Conservation (phyloP, 2,888 invertebrate genomes). For the Meteorus cinctellus region DNA sequence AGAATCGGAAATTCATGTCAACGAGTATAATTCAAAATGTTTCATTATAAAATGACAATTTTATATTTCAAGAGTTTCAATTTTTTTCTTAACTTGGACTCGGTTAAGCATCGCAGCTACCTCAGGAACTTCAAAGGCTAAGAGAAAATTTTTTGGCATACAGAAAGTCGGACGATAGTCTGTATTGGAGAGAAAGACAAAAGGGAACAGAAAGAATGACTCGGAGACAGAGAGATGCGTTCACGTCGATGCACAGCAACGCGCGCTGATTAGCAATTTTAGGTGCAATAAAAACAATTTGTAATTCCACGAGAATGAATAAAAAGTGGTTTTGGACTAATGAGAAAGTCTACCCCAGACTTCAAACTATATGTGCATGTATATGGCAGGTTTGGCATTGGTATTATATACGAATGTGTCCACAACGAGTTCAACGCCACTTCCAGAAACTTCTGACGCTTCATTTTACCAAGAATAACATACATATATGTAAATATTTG, state of each 20-base stretch:
- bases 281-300: constrained; percentile 65
- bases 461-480: constrained; percentile 3
- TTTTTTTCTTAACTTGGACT: no score
- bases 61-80: no score
- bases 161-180: not conserved
- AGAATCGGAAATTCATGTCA: no score
- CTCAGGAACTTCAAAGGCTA: not conserved
- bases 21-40: no score
- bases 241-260: constrained; percentile 36
- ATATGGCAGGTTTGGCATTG: not conserved
- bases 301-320: constrained; percentile 57
- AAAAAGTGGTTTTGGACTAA: constrained; percentile 62
- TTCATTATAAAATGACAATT: no score
- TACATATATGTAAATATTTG: not conserved
- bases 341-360: constrained; percentile 61
- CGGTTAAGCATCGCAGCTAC: no score
- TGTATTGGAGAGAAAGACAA: not conserved
- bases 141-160: constrained; percentile 9
- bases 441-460: not conserved
- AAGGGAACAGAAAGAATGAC: not conserved
- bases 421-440: not conserved
- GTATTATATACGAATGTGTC: not conserved
- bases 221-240: constrained; percentile 13
- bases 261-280: constrained; percentile 66
- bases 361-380: not conserved